Percentiles rank a stretch among this genome's conserved stretches.
Conservation (phyloP, 2,888 invertebrate genomes). For the Scelioninae gen. 1 region DNA sequence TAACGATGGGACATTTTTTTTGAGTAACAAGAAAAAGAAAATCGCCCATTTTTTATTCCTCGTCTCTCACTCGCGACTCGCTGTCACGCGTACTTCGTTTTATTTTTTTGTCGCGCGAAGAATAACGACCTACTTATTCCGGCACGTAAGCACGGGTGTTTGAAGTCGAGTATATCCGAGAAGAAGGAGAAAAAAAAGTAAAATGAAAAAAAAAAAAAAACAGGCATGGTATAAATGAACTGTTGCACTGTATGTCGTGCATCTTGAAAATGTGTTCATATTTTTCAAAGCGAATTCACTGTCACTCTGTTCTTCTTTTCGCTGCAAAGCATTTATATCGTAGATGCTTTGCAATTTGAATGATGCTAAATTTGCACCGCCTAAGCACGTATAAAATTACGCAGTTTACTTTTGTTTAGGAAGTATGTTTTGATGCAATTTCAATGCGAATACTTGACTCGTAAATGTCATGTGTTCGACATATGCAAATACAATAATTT, state of each 20-base stretch:
- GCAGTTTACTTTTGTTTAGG: constrained; percentile 36
- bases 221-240: constrained; percentile 55
- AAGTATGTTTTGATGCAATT: constrained; percentile 19
- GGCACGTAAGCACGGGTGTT: constrained; percentile 60
- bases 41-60: constrained; percentile 17
- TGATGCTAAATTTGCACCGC: constrained; percentile 38
- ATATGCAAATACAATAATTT: neutral
- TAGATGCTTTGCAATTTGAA: constrained; percentile 38
- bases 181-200: constrained; percentile 28
- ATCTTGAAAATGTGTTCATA: constrained; percentile 54
- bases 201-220: constrained; percentile 25
- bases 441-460: constrained; percentile 19
- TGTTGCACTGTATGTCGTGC: constrained; percentile 47
- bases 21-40: constrained; percentile 13
- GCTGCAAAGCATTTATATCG: constrained; percentile 39
- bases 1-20: constrained; percentile 17
- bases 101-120: constrained; percentile 56
- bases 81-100: constrained; percentile 9
- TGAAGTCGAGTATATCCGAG: constrained; percentile 57
- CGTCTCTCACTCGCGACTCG: neutral
- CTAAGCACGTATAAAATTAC: constrained; percentile 23
- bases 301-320: neutral
- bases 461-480: constrained; percentile 9
- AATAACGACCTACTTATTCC: constrained; percentile 69
- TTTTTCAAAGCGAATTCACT: constrained; percentile 36